Base-by-base conservation (phyloP, 2,797 vertebrate genomes). In the Hapalemur alaotrensis region DNA sequence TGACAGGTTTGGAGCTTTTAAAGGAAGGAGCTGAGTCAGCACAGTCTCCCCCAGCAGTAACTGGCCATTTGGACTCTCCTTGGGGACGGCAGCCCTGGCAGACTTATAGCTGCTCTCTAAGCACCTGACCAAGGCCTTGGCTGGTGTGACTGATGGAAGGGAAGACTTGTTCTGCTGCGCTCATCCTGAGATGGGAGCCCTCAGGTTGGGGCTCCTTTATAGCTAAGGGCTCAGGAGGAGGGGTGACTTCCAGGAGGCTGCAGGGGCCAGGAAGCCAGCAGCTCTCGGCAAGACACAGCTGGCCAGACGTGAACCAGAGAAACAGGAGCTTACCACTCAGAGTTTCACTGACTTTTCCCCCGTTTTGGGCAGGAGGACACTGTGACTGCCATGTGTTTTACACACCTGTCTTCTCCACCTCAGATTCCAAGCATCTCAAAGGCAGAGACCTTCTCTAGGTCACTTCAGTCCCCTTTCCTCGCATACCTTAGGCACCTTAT, bases 11-110 rank as follows among this genome's bases (percentile, higher is more conserved):
- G 75, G 81, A 88, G 75, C 32, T 75, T 81, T 88, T 85, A 30
- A 96, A 70, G 80, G 76, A 84, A 93, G 83, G 41, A 83, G 41
- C 73, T 86, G 78, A 95, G 38, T 89, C 83, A 96, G 70, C 61
- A 59, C 22, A 25, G 65, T 72, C 76, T 63, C 72, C 28, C 46
- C 75, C 13, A 86, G 59, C 22, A 84, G 46, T 35, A 67, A 95
- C 46, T 2, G 5, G 32, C 52, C 50, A 30, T 23, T 80, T 67
- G 67, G 41, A 79, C 43, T 95, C 52, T 73, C 70, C n/a, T 8
- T 46, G 52, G 57, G 63, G 46, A 70, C 20, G 30, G 54, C 52
- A 69, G 75, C 63, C 22, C 8, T 22, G 43, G 81, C 15, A 41
- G 38, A 84, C 35, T 73, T 43, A 86, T 1, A 72, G 80, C 46